Percentiles rank a stretch among this genome's conserved stretches.
Evolutionary conservation across 2,797 vertebrate species (phyloP).

Genomic region (Uromys caudimaculatus): DNA sequence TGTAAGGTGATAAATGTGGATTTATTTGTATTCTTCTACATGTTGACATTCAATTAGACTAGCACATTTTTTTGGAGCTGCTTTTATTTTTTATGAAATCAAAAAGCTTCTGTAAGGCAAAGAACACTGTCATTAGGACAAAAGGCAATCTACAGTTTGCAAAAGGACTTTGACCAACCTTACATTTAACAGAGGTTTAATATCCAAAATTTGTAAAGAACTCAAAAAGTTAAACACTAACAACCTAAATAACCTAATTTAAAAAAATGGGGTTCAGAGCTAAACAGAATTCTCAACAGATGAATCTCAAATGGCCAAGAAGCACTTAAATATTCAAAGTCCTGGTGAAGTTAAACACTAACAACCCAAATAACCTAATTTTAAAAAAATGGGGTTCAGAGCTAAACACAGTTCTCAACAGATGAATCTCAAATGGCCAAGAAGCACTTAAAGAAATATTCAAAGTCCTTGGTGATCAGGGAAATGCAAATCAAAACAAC

Average conservation of each 20-base stretch:
- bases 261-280: too few species aligned
- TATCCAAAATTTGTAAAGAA: background rate
- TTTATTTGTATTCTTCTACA: background rate
- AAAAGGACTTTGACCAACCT: background rate
- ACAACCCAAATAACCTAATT: background rate
- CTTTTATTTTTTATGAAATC: background rate
- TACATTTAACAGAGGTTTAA: background rate
- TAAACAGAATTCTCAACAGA: too few species aligned
- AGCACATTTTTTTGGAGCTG: background rate
- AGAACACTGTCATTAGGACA: background rate
- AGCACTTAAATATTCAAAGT: too few species aligned
- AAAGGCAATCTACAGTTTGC: background rate
- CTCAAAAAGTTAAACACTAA: background rate
- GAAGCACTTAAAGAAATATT: too few species aligned
- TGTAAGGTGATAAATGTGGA: background rate
- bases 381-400: too few species aligned
- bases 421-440: too few species aligned
- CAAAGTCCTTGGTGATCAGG: too few species aligned
- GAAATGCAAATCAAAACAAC: too few species aligned
- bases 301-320: too few species aligned
- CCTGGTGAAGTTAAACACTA: background rate
- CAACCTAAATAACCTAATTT: background rate
- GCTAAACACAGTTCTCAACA: too few species aligned
- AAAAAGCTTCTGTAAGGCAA: background rate
- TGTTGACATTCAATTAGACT: background rate